A percentile compares a stretch with the other conserved stretches of the same genome.
Conservation (phyloP, 2,113 vertebrate species). For the Hydrolagus affinis region DNA sequence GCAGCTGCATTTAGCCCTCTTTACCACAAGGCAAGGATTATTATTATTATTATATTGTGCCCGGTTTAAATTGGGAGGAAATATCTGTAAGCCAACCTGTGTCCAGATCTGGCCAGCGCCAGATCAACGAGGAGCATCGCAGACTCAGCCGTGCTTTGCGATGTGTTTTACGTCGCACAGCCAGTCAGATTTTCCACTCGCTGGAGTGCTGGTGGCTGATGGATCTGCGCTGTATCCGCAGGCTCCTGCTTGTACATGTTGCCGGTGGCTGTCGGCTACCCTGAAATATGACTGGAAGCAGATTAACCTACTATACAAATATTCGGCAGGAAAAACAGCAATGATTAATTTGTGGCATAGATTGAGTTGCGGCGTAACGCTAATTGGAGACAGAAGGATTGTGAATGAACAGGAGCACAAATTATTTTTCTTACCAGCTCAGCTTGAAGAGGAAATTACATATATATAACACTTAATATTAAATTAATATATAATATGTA, state of each 20-base stretch:
- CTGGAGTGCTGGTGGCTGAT: conserved; percentile 14
- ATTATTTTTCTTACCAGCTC: not conserved
- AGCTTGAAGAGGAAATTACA: not conserved
- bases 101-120: conserved; percentile 22
- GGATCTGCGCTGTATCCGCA: conserved; percentile 13
- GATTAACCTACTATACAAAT: conserved; percentile 25
- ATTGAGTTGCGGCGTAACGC: not conserved
- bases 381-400: not conserved
- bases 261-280: conserved; percentile 5
- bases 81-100: conserved; percentile 9
- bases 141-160: conserved; percentile 24
- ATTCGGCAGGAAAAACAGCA: conserved; percentile 10
- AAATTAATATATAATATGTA: too few species aligned
- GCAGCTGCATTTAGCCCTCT: too few species aligned
- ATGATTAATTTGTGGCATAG: not conserved
- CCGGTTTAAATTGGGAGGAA: not conserved
- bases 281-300: conserved; percentile 28
- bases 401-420: not conserved
- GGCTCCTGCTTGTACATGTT: conserved; percentile 1
- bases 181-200: conserved; percentile 30
- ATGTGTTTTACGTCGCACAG: conserved; percentile 3
- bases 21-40: too few species aligned
- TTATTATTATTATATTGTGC: not conserved
- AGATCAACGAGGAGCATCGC: not conserved
- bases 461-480: too few species aligned